Base-by-base conservation (phyloP, 2,888 invertebrate species). In the Entomobrya proxima region DNA sequence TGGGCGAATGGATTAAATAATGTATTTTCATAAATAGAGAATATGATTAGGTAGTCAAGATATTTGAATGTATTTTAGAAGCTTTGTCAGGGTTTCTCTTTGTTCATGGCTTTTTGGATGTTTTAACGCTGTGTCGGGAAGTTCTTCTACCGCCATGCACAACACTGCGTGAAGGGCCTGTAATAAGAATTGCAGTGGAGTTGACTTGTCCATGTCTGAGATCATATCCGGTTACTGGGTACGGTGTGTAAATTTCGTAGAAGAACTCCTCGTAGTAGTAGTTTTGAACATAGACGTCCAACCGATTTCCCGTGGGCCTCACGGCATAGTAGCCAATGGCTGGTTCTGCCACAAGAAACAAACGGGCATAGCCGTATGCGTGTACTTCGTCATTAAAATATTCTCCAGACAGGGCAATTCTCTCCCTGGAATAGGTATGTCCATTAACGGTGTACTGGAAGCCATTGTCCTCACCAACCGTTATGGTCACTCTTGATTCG, bases 391-490 rank as follows among this genome's bases (percentile, higher is more conserved):
- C 87, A 24, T 89, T 88, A 44, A 86, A 88, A 58, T 89, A 89
- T 67, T 88, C 85, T 0, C 89, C 89, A 18, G 89, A 88, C n/a
- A 89, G 77, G 50, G 87, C 82, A 37, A 89, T 88, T n/a, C 77
- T 78, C 15, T 79, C 76, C 1, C 58, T 77, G 40, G 89, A 88
- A 35, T 86, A 50, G 13, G 89, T 89, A 0, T 21, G 9, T n/a
- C 89, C 88, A 24, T 87, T 76, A 0, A 82, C 85, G 0, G 87
- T 88, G 64, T 89, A 89, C 21, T 67, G 47, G 75, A 89, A 89
- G 30, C 86, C 87, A 35, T 79, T 87, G 37, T 86, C 86, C 27
- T 89, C 89, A 4, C 89, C 89, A 7, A 88, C 88, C 1, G 88
- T 87, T 13, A 89, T 89, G 0, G 85, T 86, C 0, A 89, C 89